phyloP scores from a whole-genome alignment of 2,888 invertebrate species.

The Molorchus minor region DNA sequence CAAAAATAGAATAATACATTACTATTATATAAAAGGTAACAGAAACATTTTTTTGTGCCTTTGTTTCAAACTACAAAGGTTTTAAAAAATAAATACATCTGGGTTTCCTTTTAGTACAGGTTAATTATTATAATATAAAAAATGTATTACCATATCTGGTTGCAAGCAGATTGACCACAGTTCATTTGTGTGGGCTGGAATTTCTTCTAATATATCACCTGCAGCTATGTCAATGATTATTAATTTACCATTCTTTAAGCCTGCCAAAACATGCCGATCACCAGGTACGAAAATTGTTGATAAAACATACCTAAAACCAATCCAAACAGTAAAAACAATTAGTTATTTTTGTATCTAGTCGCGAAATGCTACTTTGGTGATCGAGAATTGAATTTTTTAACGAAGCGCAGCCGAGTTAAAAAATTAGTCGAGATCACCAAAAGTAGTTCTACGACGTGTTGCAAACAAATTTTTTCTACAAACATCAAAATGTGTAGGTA shows the following conservation, averaged over 20 bases:
- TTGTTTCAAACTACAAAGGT: too few species aligned
- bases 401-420: too few species aligned
- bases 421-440: too few species aligned
- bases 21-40: too few species aligned
- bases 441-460: too few species aligned
- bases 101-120: neutral
- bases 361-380: too few species aligned
- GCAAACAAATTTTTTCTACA: too few species aligned
- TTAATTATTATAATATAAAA: constrained; percentile 2
- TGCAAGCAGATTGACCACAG: constrained; percentile 81
- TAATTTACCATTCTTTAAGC: constrained; percentile 84
- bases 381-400: too few species aligned
- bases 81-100: neutral
- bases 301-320: constrained; percentile 69
- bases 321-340: too few species aligned
- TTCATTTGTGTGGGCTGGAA: constrained; percentile 80
- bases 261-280: constrained; percentile 89
- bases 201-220: constrained; percentile 81
- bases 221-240: constrained; percentile 86
- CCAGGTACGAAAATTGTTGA: constrained; percentile 85
- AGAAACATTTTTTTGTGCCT: too few species aligned
- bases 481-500: too few species aligned
- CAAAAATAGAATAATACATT: constrained; percentile 47
- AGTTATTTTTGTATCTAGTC: too few species aligned
- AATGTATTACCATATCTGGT: constrained; percentile 76